Conservation (phyloP, 92 coral and sea anemone genomes). For the Actinostola sp. region DNA sequence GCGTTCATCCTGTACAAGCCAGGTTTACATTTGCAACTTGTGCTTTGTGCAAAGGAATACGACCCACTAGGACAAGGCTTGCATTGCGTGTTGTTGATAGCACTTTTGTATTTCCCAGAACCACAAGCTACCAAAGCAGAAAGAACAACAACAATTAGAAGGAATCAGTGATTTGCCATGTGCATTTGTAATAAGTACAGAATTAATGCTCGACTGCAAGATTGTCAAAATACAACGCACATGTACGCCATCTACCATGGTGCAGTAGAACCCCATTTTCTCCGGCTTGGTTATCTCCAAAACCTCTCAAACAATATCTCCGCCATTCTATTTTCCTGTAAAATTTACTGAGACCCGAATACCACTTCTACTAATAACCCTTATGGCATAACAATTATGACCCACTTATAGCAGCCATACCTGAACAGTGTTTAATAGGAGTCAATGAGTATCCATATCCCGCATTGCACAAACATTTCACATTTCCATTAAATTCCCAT, state of each 20-base stretch:
- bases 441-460: conserved; percentile 60
- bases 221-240: no score
- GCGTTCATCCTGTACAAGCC: conserved; percentile 1
- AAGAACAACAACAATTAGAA: not conserved
- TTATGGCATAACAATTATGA: no score
- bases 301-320: no score
- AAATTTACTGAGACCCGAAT: not conserved
- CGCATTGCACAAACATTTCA: conserved; percentile 68
- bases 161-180: not conserved
- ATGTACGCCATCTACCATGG: no score
- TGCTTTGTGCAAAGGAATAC: not conserved
- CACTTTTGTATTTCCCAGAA: conserved; percentile 58
- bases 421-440: conserved; percentile 1
- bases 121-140: conserved; percentile 61
- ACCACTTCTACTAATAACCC: not conserved
- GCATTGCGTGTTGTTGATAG: conserved; percentile 40
- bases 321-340: no score
- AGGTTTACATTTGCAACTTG: not conserved
- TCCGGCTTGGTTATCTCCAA: not conserved
- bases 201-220: not conserved
- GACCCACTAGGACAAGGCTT: conserved; percentile 50
- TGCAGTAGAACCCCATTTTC: not conserved
- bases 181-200: not conserved
- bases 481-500: conserved; percentile 58
- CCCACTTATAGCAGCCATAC: not conserved